phyloP scores from a whole-genome alignment of 1,140 invertebrate genomes.

The Drosophila guanche region DNA sequence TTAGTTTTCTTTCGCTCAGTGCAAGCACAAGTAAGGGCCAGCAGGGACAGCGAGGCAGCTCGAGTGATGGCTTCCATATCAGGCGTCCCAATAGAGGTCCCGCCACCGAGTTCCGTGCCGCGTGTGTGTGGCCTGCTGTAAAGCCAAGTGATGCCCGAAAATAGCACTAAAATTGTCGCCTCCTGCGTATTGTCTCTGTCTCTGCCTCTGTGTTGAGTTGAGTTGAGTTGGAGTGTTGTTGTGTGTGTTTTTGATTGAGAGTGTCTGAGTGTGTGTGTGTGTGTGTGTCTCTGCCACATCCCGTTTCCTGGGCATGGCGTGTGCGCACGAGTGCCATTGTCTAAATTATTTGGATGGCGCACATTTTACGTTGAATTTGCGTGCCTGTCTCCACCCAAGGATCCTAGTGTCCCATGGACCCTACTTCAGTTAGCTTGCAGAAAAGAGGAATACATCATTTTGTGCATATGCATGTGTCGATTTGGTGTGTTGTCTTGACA shows the following conservation, averaged over 20 bases:
- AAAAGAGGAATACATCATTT: slow-evolving; percentile 77
- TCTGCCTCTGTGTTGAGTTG: slow-evolving; percentile 18
- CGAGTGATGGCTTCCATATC: slow-evolving; percentile 24
- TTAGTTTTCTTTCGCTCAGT: too few species aligned
- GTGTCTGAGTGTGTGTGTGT: slow-evolving; percentile 7
- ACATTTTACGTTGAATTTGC: slow-evolving; percentile 71
- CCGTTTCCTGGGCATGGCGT: slow-evolving; percentile 62
- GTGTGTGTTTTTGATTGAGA: background rate
- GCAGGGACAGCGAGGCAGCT: background rate
- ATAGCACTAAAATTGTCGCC: slow-evolving; percentile 71
- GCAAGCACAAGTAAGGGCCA: background rate
- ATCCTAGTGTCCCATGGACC: slow-evolving; percentile 29
- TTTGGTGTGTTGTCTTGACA: slow-evolving; percentile 38
- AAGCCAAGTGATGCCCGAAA: slow-evolving; percentile 56
- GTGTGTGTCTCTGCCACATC: slow-evolving; percentile 39
- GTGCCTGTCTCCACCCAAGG: slow-evolving; percentile 21
- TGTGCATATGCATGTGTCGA: slow-evolving; percentile 53
- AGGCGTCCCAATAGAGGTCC: slow-evolving; percentile 42
- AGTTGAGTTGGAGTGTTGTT: background rate
- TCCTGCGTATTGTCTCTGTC: slow-evolving; percentile 34
- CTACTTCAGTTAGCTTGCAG: slow-evolving; percentile 11
- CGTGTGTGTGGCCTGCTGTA: slow-evolving; percentile 23
- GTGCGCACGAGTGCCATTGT: slow-evolving; percentile 80
- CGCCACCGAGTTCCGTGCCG: background rate
- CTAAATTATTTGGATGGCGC: slow-evolving; percentile 76